Conservation (phyloP, 2,888 invertebrate species). For the Meandrusa payeni region DNA sequence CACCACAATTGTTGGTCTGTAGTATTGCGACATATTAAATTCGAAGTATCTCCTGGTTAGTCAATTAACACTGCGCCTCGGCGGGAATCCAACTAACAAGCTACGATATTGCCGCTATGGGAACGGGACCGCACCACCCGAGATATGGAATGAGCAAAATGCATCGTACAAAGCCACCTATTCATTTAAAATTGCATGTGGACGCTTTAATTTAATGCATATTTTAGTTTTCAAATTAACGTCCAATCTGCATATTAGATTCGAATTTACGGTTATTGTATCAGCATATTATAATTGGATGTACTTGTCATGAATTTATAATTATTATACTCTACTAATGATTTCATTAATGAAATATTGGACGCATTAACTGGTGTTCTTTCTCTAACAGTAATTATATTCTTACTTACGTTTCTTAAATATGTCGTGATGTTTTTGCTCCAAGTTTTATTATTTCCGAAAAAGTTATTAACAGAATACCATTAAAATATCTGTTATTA, state of each 20-base stretch:
- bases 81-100: constrained; percentile 54
- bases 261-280: constrained; percentile 3
- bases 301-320: constrained; percentile 8
- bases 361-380: no score
- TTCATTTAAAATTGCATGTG: constrained; percentile 15
- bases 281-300: neutral
- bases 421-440: no score
- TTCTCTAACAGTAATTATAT: no score
- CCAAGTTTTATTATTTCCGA: no score
- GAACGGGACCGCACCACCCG: constrained; percentile 7
- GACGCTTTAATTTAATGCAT: constrained; percentile 13
- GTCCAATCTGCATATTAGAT: constrained; percentile 13
- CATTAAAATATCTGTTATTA: no score
- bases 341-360: constrained; percentile 1
- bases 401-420: no score
- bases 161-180: constrained; percentile 5
- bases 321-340: neutral
- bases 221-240: constrained; percentile 14
- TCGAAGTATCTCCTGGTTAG: constrained; percentile 47
- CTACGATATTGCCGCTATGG: constrained; percentile 32
- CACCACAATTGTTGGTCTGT: constrained; percentile 12
- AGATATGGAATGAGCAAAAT: constrained; percentile 12
- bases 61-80: constrained; percentile 55
- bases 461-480: no score
- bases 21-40: constrained; percentile 34